Conservation (phyloP, 2,888 invertebrate species). For the Philonicus albiceps region DNA sequence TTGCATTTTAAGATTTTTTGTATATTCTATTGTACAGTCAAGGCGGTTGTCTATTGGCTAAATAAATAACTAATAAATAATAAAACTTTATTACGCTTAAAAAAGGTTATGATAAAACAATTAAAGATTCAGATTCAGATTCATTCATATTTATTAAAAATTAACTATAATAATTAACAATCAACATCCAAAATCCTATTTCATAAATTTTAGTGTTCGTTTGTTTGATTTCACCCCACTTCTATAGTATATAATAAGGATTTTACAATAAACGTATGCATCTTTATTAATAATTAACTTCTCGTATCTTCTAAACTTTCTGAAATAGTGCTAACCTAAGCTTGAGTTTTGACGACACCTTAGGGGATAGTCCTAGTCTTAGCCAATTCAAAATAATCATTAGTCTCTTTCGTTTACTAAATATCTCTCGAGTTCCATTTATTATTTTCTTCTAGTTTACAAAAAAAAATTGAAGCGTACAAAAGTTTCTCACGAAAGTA, state of each 20-base stretch:
- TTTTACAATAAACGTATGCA: conserved; percentile 9
- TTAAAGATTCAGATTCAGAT: neutral
- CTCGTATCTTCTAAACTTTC: neutral
- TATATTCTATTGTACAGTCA: too few relatives aligned
- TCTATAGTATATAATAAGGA: neutral
- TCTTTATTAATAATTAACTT: conserved; percentile 25
- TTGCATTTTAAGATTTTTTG: too few relatives aligned
- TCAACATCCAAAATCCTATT: conserved; percentile 39
- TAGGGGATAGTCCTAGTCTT: conserved; percentile 12
- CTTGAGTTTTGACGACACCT: conserved; percentile 22
- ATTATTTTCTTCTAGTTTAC: neutral
- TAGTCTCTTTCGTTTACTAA: neutral
- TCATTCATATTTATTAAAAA: conserved; percentile 37
- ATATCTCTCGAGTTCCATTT: neutral
- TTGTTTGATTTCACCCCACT: neutral
- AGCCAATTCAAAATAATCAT: conserved; percentile 9
- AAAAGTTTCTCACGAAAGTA: conserved; percentile 4
- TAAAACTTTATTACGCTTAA: neutral
- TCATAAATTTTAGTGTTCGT: conserved; percentile 28
- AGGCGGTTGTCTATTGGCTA: too few relatives aligned
- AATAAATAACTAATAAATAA: too few relatives aligned
- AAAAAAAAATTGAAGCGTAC: conserved; percentile 21
- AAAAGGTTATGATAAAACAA: neutral
- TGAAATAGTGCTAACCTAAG: conserved; percentile 1
- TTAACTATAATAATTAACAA: conserved; percentile 40